Base-by-base conservation (phyloP, 2,888 invertebrate species). In the Tachina grossa region DNA sequence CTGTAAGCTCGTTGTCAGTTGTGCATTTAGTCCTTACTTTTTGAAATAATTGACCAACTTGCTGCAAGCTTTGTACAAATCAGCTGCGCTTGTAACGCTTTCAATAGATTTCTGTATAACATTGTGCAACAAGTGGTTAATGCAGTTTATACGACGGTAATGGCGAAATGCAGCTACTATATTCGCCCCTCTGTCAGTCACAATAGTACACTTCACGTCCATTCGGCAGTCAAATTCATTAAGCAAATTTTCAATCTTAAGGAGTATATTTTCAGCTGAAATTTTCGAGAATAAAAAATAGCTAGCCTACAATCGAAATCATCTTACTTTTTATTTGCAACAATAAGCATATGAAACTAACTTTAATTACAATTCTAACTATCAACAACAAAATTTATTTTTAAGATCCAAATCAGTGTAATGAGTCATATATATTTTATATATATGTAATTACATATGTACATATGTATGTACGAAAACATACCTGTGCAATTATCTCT, bases 81-180 rank as follows among this genome's bases (percentile, higher is more conserved):
- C 65, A 13, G 65, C 65, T 65, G 22, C 65, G 5, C 47, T 65
- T 19, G 65, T 65, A 14, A 65, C 19, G 47, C 65, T 65, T 65
- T 71, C 71, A 57, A 71, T 22, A 13, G 53, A 69, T 69, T 69
- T 69, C 10, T 69, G 69, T 16, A 69, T 9, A 51, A 69, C 53
- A n/a, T 69, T 69, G 69, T 53, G 6, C 4, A 53, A 53, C 41
- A 69, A 51, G 69, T 69, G 69, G 31, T 51, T 51, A 41, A 69
- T 69, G 51, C 69, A 69, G 9, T 49, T 16, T 11, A 51, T 51
- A 11, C 51, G 49, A 49, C 53, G 19, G 9, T 69, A 39, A 41
- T 53, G 4, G 43, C 53, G 41, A 55, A 69, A 53, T 69, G 41
- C 43, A 43, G 55, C 51, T 14, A 53, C 55, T 19, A 63, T 63